A percentile compares a stretch with the other conserved stretches of the same genome.
phyloP scores from a whole-genome alignment of 1,140 invertebrate species.

The Drosophila busckii region DNA sequence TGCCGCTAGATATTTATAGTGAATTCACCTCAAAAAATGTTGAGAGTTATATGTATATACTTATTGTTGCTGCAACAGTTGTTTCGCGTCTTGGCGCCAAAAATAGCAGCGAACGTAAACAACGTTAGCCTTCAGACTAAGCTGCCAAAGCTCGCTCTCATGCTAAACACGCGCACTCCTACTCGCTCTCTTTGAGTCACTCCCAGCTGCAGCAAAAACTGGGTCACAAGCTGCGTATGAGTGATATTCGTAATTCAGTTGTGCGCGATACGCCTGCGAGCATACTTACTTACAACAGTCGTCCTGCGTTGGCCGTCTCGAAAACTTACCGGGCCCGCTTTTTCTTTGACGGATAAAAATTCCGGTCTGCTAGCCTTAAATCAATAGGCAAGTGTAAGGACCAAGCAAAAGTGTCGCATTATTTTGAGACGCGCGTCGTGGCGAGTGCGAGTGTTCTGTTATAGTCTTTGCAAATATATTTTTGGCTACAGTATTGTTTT shows the following conservation, averaged over 20 bases:
- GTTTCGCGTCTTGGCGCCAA: constrained; percentile 64
- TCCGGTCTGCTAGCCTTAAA: constrained; percentile 19
- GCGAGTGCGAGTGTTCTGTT: not conserved
- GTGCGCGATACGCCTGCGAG: constrained; percentile 43
- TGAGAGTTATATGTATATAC: no score
- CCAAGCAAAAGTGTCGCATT: constrained; percentile 9
- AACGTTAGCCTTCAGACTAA: constrained; percentile 30
- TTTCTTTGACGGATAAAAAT: constrained; percentile 29
- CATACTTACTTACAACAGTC: constrained; percentile 16
- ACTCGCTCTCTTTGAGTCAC: constrained; percentile 10
- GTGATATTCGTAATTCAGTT: constrained; percentile 48
- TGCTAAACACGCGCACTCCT: not conserved
- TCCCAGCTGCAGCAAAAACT: constrained; percentile 35
- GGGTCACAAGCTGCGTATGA: constrained; percentile 66
- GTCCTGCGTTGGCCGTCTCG: constrained; percentile 1
- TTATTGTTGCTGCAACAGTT: constrained; percentile 61
- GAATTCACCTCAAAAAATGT: no score
- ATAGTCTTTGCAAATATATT: constrained; percentile 7
- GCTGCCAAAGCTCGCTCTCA: constrained; percentile 13
- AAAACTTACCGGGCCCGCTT: constrained; percentile 57
- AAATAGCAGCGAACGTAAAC: constrained; percentile 66
- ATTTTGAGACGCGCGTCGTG: no score
- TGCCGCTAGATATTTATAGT: no score
- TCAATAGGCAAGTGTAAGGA: constrained; percentile 21
- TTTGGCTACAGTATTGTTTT: not conserved